These are phyloP conservation scores for Enteromius afrohamiltoni DNA, from an alignment of 2,797 vertebrate genomes.

Conservation along the genomic window DNA sequence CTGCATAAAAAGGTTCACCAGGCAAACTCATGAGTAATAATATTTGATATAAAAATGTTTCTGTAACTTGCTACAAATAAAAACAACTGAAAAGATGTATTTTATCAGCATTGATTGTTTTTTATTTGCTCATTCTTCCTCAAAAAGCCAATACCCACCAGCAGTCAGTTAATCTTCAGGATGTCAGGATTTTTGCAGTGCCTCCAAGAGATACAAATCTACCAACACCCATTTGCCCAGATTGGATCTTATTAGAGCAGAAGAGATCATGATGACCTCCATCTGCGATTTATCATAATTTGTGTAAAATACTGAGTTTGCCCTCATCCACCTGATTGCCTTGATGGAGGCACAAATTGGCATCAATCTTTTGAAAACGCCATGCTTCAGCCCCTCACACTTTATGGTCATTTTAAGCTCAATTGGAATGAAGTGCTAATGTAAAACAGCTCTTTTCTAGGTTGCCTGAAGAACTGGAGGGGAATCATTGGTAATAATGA, in stretches of 20 bases:
- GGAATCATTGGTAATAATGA: neutral
- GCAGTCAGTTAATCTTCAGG: conserved; percentile 2
- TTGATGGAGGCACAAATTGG: neutral
- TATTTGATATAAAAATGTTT: neutral
- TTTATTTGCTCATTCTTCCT: conserved; percentile 4
- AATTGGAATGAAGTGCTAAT: neutral
- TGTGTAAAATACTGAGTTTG: neutral
- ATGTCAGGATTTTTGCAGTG: neutral
- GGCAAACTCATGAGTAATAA: neutral
- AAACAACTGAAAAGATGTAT: conserved; percentile 6
- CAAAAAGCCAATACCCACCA: neutral
- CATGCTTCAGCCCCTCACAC: neutral
- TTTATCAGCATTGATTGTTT: neutral
- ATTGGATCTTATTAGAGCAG: conserved; percentile 16
- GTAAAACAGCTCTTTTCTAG: neutral
- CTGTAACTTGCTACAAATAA: neutral
- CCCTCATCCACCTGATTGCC: neutral
- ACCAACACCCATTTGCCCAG: neutral
- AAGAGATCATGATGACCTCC: conserved; percentile 6
- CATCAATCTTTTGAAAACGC: neutral
- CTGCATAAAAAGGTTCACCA: neutral
- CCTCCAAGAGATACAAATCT: conserved; percentile 1
- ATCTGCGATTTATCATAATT: conserved; percentile 11
- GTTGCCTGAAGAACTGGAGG: neutral
- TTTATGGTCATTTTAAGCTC: neutral